Conservation (phyloP, 2,888 invertebrate genomes). For the Lithosia quadra region DNA sequence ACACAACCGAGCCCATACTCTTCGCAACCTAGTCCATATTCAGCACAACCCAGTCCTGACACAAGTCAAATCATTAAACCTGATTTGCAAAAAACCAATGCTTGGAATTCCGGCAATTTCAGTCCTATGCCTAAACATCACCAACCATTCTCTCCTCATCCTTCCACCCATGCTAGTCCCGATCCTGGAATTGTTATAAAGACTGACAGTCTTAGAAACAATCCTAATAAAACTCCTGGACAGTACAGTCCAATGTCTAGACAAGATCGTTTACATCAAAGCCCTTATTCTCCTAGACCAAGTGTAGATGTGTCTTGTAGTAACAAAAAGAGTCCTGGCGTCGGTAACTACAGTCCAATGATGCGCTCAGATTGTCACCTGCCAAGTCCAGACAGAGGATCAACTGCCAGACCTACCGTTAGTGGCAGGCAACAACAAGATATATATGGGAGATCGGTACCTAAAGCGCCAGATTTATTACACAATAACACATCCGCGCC, state of each 20-base stretch:
- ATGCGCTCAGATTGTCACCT: constrained; percentile 78
- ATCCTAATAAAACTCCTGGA: constrained; percentile 75
- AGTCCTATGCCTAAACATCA: constrained; percentile 84
- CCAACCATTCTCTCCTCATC: constrained; percentile 80
- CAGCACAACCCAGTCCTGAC: constrained; percentile 82
- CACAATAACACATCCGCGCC: constrained; percentile 62
- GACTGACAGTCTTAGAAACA: constrained; percentile 67
- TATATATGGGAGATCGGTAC: constrained; percentile 64
- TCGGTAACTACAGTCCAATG: constrained; percentile 80
- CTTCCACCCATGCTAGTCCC: constrained; percentile 80
- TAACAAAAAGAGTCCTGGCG: constrained; percentile 79
- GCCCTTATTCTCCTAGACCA: constrained; percentile 80
- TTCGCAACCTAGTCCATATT: constrained; percentile 82
- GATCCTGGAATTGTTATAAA: constrained; percentile 76
- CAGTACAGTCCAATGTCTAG: constrained; percentile 83
- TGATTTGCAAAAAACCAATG: constrained; percentile 74
- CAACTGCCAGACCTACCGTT: constrained; percentile 58
- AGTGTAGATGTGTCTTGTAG: constrained; percentile 73
- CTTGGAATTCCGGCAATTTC: constrained; percentile 81
- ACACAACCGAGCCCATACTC: constrained; percentile 82
- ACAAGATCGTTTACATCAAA: constrained; percentile 76
- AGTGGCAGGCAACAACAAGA: constrained; percentile 66
- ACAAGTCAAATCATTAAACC: constrained; percentile 82
- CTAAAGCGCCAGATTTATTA: constrained; percentile 69
- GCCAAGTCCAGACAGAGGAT: constrained; percentile 74